Evolutionary conservation across 2,113 vertebrate genomes (phyloP).

Genomic region (Xenus cinereus): DNA sequence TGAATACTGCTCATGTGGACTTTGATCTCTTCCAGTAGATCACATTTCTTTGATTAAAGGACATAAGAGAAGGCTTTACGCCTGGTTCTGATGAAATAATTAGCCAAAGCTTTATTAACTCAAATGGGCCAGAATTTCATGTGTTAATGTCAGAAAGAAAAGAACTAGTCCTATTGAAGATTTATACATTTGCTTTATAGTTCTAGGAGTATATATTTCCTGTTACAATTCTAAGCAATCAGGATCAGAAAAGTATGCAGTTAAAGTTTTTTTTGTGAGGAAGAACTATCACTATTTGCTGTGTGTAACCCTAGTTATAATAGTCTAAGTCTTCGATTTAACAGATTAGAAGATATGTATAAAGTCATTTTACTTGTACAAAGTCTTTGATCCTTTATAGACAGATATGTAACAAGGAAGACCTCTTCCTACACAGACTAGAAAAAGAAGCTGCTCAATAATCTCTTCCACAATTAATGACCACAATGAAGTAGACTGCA

Average conservation of each 20-base stretch:
- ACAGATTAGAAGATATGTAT: background rate
- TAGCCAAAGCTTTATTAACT: background rate
- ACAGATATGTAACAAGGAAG: background rate
- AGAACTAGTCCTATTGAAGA: background rate
- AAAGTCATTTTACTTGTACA: background rate
- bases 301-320: background rate
- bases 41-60: background rate
- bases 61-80: accelerated
- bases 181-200: background rate
- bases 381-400: background rate
- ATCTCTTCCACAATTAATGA: background rate
- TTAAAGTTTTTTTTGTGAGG: background rate
- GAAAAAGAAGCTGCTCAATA: background rate
- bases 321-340: background rate
- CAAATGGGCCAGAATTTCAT: background rate
- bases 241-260: background rate
- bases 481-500: background rate
- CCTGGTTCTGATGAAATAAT: background rate
- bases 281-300: background rate
- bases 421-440: background rate
- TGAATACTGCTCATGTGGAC: background rate
- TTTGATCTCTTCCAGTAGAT: background rate
- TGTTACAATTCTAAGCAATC: background rate
- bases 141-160: background rate
- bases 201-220: background rate